Evolutionary conservation across 1,140 invertebrate genomes (phyloP), one percentile per base, ranked within the genome.

Genomic region (Drosophila asahinai): DNA sequence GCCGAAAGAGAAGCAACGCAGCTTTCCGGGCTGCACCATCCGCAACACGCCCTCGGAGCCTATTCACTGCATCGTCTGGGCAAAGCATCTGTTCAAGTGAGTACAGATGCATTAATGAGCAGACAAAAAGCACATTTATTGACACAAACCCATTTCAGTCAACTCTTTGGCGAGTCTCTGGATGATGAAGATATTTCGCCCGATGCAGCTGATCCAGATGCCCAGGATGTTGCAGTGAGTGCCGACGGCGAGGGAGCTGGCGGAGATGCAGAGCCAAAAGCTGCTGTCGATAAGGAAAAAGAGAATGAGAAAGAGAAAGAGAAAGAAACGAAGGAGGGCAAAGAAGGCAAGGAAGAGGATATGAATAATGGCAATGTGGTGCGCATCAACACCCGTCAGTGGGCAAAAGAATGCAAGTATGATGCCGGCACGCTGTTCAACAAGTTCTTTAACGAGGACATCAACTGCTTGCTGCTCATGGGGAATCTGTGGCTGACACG

Each of bases 51-150:
- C 99, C n/a, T 99, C 98, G 14, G 98, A 99, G 93, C 97, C 98
- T 0, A 99, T 99, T 81, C 99, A 99, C 93, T 99, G 99, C 92
- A 98, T 99, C 84, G 98, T 99, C 4, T 99, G 99, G 99, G 97
- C 98, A 0, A 99, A 99, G 93, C 98, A 99, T 95, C 94, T 99
- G 15, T 99, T 99, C 93, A 99, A 99, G 97, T 98, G 94, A 95
- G 95, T 62, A 15, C 19, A 8, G 9, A 3, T 1, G 5, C 30
- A 9, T 6, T 33, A 36, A 4, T 25, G 0, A 12, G 15, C 5
- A 25, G 27, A 14, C 38, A n/a, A 15, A 6, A 14, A 54, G 57
- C 30, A 22, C 33, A 57, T 40, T 57, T 51, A 15, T 42, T 25
- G 25, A 22, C 33, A 33, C 8, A 9, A 4, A 27, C 63, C 22